Base-by-base conservation (phyloP, 2,797 vertebrate genomes). In the Adrianichthys oophorus region DNA sequence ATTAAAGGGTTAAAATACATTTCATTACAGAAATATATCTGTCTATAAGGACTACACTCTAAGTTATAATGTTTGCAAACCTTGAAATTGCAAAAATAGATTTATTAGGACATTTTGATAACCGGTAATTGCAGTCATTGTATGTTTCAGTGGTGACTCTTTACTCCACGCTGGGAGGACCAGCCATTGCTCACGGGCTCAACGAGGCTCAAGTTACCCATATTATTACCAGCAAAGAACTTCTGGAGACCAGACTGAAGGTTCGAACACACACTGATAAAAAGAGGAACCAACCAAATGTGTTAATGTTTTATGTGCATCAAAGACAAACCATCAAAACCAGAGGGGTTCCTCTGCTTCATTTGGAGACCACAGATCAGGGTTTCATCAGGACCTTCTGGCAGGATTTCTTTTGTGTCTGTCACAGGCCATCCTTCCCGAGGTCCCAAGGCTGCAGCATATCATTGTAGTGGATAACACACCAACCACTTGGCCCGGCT, bases 191-290 rank as follows among this genome's bases (percentile, higher is more conserved):
- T 58, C 96, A 98, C 4, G 97, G 94, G 4, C 88, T 99, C 29
- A 95, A 95, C 37, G 96, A 98, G 80, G 92, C 95, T 0, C 92
- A 95, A 79, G 95, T 97, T 79, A 95, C 93, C 57, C 95, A 95
- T 81, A 94, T 99, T 74, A 94, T 99, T 74, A 99, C 96, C 44
- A 98, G 95, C 79, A 95, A 90, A 86, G 95, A 98, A 56, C 69
- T 99, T 48, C 90, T 98, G 81, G 94, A 98, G 62, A 94, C 93
- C 61, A 95, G 93, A 80, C 62, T 98, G 58, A 95, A 95, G 94
- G 97, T 98, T 48, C 85, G 87, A 48, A 50, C 12, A 51, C 41
- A 4, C 32, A 18, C 10, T n/a, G 19, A 7, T 15, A 15, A 24
- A 43, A n/a, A 24, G 12, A 54, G 21, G 4, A 4, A 13, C 15